Base-by-base conservation (phyloP, 2,888 invertebrate genomes). In the Rotaria socialis region DNA sequence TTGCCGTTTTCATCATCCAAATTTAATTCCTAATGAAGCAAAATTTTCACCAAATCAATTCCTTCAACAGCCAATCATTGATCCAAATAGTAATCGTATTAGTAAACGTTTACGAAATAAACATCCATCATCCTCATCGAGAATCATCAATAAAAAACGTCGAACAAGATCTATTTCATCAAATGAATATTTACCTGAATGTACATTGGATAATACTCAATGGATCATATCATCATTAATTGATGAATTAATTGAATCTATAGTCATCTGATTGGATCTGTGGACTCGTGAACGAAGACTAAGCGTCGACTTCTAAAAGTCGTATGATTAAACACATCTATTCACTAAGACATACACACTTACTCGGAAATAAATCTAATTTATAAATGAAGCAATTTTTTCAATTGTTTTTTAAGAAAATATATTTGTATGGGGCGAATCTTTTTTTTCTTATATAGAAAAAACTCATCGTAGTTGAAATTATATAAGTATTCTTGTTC, bases 1-100 rank as follows among this genome's bases (percentile, higher is more conserved):
- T 80, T 80, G 75, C 8, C 75, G 22, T 80, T 80, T 22, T 47
- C 75, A 80, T 80, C 16, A 80, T 80, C 41, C 41, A 80, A 47
- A 43, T 47, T 80, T 43, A n/a, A 47, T 80, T 5, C 67, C 67
- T 11, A 47, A 1, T 43, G 75, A 80, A 47, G 11, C 41, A 11
- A 80, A 80, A 47, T 24, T 80, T 10, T 19, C 75, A 41, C 16
- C 43, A 5, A n/a, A 75, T 24, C 43, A 75, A 22, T 43, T 75
- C 8, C 16, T 75, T 41, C 43, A 75, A 75, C 35, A 75, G 43
- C 41, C 75, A 24, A 22, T 8, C 41, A 47, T 24, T 14, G 16
- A 80, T 24, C 14, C 14, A 8, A 50, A 50, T 50, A 50, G 14
- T 80, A 80, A 24, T 47, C 75, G 43, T 67, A 35, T 16, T 35